A percentile compares a stretch with the other conserved stretches of the same genome.
Evolutionary conservation across 2,113 vertebrate species (phyloP).

Genomic region (Oncorhynchus mykiss): DNA sequence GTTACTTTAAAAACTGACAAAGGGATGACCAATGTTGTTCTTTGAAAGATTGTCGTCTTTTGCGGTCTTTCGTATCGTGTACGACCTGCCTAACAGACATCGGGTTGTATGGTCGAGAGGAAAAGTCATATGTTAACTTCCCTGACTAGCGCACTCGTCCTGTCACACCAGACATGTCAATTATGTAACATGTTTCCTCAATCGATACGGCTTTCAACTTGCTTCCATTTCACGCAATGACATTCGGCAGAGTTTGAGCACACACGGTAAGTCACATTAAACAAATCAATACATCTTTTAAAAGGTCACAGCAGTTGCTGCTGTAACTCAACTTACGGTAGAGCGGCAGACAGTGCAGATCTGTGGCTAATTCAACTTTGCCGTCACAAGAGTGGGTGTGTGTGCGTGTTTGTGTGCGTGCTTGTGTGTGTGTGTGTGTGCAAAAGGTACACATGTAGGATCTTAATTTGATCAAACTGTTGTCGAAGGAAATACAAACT

Average conservation of each 20-base stretch:
- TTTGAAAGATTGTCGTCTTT: too few species aligned
- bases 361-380: slow-evolving; percentile 42
- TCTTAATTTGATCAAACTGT: too few species aligned
- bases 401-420: not conserved
- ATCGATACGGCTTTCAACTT: slow-evolving; percentile 14
- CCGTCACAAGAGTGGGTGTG: slow-evolving; percentile 3
- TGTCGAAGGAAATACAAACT: too few species aligned
- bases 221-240: slow-evolving; percentile 3
- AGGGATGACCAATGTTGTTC: too few species aligned
- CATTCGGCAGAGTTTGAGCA: not conserved
- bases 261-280: slow-evolving; percentile 32
- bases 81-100: too few species aligned
- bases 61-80: too few species aligned
- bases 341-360: slow-evolving; percentile 29
- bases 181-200: not conserved
- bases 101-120: too few species aligned
- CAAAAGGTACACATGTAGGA: too few species aligned
- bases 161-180: too few species aligned
- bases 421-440: not conserved
- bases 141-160: too few species aligned
- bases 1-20: too few species aligned
- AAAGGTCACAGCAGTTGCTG: slow-evolving; percentile 42
- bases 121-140: too few species aligned
- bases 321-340: slow-evolving; percentile 26
- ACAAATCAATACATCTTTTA: slow-evolving; percentile 52